A percentile compares a stretch with the other conserved stretches of the same genome.
These are phyloP conservation scores for Dasysyrphus tricinctus DNA, from an alignment of 2,888 invertebrate genomes.

Conservation along the genomic window DNA sequence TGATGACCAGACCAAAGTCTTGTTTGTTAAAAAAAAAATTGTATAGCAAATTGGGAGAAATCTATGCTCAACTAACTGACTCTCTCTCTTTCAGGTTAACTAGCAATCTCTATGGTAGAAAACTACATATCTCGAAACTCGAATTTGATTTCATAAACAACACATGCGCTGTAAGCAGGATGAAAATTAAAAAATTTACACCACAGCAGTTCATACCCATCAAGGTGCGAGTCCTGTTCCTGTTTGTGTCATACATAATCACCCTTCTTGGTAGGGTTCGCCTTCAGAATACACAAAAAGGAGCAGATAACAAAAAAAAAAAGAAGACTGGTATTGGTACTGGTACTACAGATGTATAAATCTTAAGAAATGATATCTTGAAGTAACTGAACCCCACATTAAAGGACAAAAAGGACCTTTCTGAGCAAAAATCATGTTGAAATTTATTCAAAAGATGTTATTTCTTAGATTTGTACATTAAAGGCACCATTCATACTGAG, in stretches of 20 bases:
- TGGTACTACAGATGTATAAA: background rate
- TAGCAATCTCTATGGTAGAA: background rate
- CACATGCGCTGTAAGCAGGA: constrained; percentile 11
- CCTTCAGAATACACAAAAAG: background rate
- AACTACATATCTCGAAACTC: background rate
- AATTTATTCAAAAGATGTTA: too few species aligned
- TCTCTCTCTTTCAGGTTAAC: constrained; percentile 11
- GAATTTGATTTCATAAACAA: constrained; percentile 12
- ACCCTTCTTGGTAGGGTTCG: constrained; percentile 5
- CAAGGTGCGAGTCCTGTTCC: constrained; percentile 19
- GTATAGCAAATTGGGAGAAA: constrained; percentile 50
- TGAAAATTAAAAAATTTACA: background rate
- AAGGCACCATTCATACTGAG: too few species aligned
- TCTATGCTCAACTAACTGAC: background rate
- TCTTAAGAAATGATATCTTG: too few species aligned
- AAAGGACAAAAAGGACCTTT: too few species aligned
- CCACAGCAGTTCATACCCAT: constrained; percentile 1
- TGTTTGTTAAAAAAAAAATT: constrained; percentile 32
- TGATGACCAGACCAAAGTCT: constrained; percentile 18
- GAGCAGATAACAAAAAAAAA: background rate
- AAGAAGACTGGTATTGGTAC: background rate
- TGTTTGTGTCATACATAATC: constrained; percentile 4
- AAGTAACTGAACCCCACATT: too few species aligned
- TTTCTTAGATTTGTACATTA: too few species aligned
- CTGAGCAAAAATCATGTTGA: too few species aligned